A percentile compares a stretch with the other conserved stretches of the same genome.
These are phyloP conservation scores for Telmatochromis sp. DNA, from an alignment of 2,113 vertebrate genomes.

Conservation along the genomic window DNA sequence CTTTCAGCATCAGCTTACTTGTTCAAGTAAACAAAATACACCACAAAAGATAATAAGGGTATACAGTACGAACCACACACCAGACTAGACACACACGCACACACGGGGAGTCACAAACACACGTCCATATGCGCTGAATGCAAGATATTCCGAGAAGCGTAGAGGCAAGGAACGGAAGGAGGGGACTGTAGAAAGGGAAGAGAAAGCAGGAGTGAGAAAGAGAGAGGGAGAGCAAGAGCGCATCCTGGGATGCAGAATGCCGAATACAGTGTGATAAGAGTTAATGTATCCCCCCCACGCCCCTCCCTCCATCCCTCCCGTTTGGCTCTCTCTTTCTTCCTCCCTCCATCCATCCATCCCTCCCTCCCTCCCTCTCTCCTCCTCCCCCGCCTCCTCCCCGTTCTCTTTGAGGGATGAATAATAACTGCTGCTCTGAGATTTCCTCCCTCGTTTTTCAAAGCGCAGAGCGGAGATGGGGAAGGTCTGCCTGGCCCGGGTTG, in stretches of 20 bases:
- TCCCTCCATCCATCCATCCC: constrained; percentile 20
- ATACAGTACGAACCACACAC: constrained; percentile 27
- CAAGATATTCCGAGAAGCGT: constrained; percentile 39
- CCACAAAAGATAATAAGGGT: constrained; percentile 18
- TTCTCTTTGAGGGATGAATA: constrained; percentile 75
- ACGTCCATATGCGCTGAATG: constrained; percentile 11
- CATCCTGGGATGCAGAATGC: constrained; percentile 61
- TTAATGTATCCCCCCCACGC: constrained; percentile 52
- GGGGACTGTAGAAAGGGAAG: constrained; percentile 20
- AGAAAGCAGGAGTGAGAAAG: constrained; percentile 9
- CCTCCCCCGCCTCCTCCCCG: constrained; percentile 45
- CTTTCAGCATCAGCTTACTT: constrained; percentile 24
- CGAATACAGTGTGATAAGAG: constrained; percentile 65
- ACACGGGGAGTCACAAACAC: background rate
- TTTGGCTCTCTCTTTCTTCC: constrained; percentile 62
- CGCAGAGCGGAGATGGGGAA: constrained; percentile 67
- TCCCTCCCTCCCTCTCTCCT: constrained; percentile 38
- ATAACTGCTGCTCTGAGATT: constrained; percentile 73
- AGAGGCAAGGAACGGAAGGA: constrained; percentile 31
- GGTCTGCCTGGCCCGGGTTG: constrained; percentile 62
- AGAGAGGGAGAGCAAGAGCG: constrained; percentile 7
- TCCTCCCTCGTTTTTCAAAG: constrained; percentile 73
- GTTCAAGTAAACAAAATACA: constrained; percentile 43
- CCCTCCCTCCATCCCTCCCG: constrained; percentile 36
- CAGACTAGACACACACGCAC: constrained; percentile 22